Conservation (phyloP, 2,888 invertebrate species). For the Trissoscelio sp. region DNA sequence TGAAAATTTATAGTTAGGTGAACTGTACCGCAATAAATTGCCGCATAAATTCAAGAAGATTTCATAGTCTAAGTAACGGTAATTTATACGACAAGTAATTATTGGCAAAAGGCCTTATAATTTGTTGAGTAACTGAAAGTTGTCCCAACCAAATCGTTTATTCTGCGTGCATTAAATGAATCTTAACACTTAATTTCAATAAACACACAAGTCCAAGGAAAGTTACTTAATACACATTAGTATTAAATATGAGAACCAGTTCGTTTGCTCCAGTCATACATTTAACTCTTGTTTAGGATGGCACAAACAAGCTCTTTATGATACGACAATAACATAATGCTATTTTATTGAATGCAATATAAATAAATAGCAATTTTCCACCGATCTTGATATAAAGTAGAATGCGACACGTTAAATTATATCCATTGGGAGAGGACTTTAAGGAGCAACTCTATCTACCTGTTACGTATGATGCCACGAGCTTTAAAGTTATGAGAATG, state of each 20-base stretch:
- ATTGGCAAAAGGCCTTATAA: slow-evolving; percentile 48
- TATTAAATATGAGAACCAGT: background rate
- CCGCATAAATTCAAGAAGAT: slow-evolving; percentile 50
- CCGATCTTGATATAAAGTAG: slow-evolving; percentile 19
- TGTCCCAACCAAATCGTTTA: slow-evolving; percentile 4
- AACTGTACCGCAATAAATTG: slow-evolving; percentile 61
- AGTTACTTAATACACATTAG: slow-evolving; percentile 1
- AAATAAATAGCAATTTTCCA: slow-evolving; percentile 18
- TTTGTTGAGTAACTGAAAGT: slow-evolving; percentile 37
- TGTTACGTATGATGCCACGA: slow-evolving; percentile 61
- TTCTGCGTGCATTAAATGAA: background rate
- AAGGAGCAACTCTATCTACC: slow-evolving; percentile 56
- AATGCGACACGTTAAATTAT: slow-evolving; percentile 31
- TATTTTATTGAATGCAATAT: slow-evolving; percentile 11
- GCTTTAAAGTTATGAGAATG: slow-evolving; percentile 62
- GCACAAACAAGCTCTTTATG: background rate
- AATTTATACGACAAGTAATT: slow-evolving; percentile 55
- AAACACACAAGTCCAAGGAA: background rate
- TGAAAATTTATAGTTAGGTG: slow-evolving; percentile 60
- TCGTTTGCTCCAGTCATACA: background rate
- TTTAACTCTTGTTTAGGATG: background rate
- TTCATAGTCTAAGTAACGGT: slow-evolving; percentile 48
- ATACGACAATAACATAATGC: background rate
- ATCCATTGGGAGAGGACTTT: slow-evolving; percentile 35
- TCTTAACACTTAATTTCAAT: slow-evolving; percentile 5